These are phyloP conservation scores for Thecophora atra DNA, from an alignment of 2,888 invertebrate species.

Conservation along the genomic window DNA sequence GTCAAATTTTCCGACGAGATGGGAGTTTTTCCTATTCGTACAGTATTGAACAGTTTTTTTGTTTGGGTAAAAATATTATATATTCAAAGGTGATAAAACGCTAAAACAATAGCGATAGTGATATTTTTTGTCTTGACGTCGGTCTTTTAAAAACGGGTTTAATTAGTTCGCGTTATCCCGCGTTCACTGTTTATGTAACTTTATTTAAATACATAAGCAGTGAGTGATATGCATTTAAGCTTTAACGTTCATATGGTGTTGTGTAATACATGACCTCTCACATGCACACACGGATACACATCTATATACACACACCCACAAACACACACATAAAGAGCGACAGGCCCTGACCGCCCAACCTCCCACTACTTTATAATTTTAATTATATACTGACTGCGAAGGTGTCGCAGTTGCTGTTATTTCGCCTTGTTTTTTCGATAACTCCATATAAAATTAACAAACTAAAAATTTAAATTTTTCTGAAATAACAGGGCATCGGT, in stretches of 20 bases:
- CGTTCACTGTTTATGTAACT: too few relatives aligned
- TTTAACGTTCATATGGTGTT: constrained; percentile 19
- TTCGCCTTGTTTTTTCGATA: background rate
- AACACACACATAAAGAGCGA: background rate
- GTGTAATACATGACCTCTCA: background rate
- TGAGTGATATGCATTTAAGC: constrained; percentile 25
- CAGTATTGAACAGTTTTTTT: too few relatives aligned
- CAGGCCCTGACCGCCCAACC: too few relatives aligned
- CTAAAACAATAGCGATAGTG: too few relatives aligned
- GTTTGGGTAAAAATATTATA: too few relatives aligned
- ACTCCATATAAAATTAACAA: background rate
- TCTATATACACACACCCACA: background rate
- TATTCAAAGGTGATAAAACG: too few relatives aligned
- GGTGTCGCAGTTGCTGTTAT: background rate
- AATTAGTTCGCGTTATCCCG: too few relatives aligned
- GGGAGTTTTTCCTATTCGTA: too few relatives aligned
- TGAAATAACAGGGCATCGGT: background rate
- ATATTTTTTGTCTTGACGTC: too few relatives aligned
- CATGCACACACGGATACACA: constrained; percentile 3
- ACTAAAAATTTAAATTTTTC: constrained; percentile 4
- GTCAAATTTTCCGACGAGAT: too few relatives aligned
- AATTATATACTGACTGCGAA: constrained; percentile 17
- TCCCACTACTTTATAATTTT: background rate
- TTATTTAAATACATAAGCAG: constrained; percentile 23
- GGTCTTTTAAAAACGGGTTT: too few relatives aligned